Conservation (phyloP, 2,797 vertebrate genomes). For the Agapornis canus region DNA sequence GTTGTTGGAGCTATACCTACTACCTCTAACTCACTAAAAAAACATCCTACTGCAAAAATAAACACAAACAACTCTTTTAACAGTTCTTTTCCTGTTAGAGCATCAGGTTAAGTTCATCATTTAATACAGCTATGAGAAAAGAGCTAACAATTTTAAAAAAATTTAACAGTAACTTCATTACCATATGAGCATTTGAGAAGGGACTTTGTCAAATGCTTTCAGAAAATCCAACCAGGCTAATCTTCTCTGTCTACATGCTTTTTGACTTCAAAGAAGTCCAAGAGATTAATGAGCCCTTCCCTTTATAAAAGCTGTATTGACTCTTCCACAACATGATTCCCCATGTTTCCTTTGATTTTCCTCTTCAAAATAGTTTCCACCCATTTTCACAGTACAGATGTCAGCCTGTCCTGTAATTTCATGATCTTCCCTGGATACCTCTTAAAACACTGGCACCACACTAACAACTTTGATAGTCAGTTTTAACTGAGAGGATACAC, state of each 20-base stretch:
- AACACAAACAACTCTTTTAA: neutral
- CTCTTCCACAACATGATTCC: neutral
- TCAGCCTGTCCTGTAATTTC: slow-evolving; percentile 12
- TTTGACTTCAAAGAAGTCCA: neutral
- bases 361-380: slow-evolving; percentile 12
- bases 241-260: neutral
- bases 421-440: neutral
- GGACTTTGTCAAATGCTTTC: neutral
- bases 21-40: neutral
- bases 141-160: neutral
- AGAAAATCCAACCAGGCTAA: neutral
- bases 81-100: neutral
- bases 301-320: slow-evolving; percentile 6
- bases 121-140: neutral
- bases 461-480: slow-evolving; percentile 3
- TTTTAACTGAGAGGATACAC: slow-evolving; percentile 33
- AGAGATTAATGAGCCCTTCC: neutral
- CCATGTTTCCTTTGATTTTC: neutral
- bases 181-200: neutral
- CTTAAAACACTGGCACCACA: slow-evolving; percentile 12
- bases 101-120: neutral
- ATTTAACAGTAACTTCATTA: neutral
- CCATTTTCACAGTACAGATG: slow-evolving; percentile 46
- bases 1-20: neutral
- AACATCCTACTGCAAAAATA: neutral